Base-by-base conservation (phyloP, 2,113 vertebrate species). In the Ranitomeya variabilis region DNA sequence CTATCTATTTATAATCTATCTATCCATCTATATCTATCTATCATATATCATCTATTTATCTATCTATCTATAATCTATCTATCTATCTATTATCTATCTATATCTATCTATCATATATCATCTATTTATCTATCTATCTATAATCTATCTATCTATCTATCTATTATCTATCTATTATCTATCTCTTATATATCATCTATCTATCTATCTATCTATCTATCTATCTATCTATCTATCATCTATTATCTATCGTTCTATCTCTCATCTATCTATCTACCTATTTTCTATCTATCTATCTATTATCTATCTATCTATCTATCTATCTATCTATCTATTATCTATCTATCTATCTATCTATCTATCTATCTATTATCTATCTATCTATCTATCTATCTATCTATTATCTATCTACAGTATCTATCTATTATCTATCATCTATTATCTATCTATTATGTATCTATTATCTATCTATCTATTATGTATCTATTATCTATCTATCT, bases 71-170 rank as follows among this genome's bases (percentile, higher is more conserved):
- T 7, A 31, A 31, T 71, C 67, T 71, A 71, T 71, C 67, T 71
- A 71, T 71, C 67, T 31, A 71, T 71, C 67, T 21, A 26, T 69
- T 69, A 23, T 26, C 66, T 26, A 69, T 69, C 66, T 69, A 23
- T 69, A 69, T 69, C 66, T 64, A 23, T 69, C 66, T 69, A 69
- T 69, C 23, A 26, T 69, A n/a, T 69, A 69, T 69, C 23, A 26
- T 69, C 66, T 69, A 69, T 69, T n/a, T 18, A 60, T 60, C 59
- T 69, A 69, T 69, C 66, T 69, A 69, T 69, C 60, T 62, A 62
- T 18, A 5, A 18, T 19, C 16, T 62, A 19, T 62, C 60, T 62
- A 62, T 62, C 60, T 62, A 19, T 62, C 60, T 19, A 62, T 62
- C 60, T 60, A 60, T 60, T 9, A 19, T 19, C 13, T 14, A 60